Percentiles rank a stretch among this genome's conserved stretches.
Conservation (phyloP, 2,888 invertebrate genomes). For the Acleris emargana region DNA sequence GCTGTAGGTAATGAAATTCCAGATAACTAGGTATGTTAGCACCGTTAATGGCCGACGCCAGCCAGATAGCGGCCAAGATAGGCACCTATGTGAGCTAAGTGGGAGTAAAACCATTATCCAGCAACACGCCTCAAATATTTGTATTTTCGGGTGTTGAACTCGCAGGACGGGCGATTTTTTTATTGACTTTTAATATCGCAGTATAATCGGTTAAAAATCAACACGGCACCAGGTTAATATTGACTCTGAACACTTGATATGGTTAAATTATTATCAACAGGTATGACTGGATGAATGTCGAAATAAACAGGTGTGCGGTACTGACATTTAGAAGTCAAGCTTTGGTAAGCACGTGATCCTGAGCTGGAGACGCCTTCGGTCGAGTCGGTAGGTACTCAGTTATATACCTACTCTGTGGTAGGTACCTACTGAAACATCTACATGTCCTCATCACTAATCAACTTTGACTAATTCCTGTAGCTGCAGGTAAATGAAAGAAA, state of each 20-base stretch:
- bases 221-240: conserved; percentile 63
- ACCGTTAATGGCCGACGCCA: conserved; percentile 12
- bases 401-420: no score
- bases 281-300: conserved; percentile 40
- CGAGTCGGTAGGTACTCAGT: no score
- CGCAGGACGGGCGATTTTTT: conserved; percentile 45
- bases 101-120: conserved; percentile 40
- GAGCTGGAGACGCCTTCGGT: no score
- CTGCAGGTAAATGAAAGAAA: no score
- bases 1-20: background rate
- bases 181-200: conserved; percentile 59
- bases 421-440: no score
- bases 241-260: conserved; percentile 76
- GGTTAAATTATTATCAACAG: conserved; percentile 59
- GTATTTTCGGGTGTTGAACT: conserved; percentile 67
- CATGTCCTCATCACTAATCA: no score
- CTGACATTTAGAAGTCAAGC: conserved; percentile 48
- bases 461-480: no score
- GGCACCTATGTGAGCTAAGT: conserved; percentile 2
- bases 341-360: conserved; percentile 18
- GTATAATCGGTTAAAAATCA: conserved; percentile 76
- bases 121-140: conserved; percentile 64
- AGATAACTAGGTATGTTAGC: conserved; percentile 10
- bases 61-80: conserved; percentile 14
- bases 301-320: conserved; percentile 70